phyloP scores from a whole-genome alignment of 2,888 invertebrate genomes.

The Drosophila pseudotakahashii region DNA sequence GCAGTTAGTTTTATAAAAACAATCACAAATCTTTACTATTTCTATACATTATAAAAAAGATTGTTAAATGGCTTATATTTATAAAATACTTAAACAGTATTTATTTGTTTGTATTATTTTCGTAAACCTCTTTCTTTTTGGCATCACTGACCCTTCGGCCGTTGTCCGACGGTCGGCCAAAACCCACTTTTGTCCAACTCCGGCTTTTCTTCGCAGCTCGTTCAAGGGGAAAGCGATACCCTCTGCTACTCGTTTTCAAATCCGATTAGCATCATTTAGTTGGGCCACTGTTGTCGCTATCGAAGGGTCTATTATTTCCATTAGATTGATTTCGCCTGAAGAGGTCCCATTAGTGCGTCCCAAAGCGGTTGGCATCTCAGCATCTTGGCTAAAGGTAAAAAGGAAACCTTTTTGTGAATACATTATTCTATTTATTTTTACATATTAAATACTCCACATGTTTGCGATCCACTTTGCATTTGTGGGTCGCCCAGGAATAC shows the following conservation, averaged over 20 bases:
- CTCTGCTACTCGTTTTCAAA: conserved; percentile 63
- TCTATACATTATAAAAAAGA: background rate
- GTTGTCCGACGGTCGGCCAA: conserved; percentile 17
- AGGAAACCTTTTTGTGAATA: conserved; percentile 18
- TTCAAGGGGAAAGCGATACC: conserved; percentile 43
- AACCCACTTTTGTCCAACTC: conserved; percentile 37
- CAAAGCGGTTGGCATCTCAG: conserved; percentile 19
- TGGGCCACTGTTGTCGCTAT: conserved; percentile 53
- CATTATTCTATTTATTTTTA: conserved; percentile 19
- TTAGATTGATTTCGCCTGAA: conserved; percentile 64
- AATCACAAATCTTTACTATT: background rate
- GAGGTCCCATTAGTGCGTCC: conserved; percentile 39
- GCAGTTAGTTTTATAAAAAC: too few relatives aligned
- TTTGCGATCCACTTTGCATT: conserved; percentile 9
- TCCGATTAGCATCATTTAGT: conserved; percentile 80
- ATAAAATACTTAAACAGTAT: background rate
- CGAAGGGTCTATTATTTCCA: conserved; percentile 67
- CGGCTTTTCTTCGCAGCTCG: conserved; percentile 47
- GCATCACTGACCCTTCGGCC: conserved; percentile 22
- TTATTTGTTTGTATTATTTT: too few relatives aligned
- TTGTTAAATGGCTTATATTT: background rate
- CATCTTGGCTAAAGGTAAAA: conserved; percentile 20
- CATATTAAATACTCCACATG: conserved; percentile 1
- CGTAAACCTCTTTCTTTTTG: background rate
- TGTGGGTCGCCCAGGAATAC: background rate